phyloP scores from a whole-genome alignment of 2,888 invertebrate species.

The Deroplatys truncata region DNA sequence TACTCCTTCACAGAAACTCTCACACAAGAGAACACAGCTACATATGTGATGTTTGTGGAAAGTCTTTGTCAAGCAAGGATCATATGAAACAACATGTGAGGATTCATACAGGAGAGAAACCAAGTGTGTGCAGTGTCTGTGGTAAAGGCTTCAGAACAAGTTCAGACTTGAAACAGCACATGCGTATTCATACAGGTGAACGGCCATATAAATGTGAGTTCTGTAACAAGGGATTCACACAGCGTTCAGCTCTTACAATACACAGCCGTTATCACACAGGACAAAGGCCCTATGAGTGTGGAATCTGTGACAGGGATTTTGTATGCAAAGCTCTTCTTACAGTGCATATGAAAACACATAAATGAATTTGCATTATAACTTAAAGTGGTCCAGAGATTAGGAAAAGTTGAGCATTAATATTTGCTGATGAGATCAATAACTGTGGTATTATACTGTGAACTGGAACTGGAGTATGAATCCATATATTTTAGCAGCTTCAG shows the following conservation, averaged over 20 bases:
- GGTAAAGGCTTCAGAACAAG: slow-evolving; percentile 41
- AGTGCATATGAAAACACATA: slow-evolving; percentile 38
- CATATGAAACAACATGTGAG: slow-evolving; percentile 35
- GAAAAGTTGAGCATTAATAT: not conserved
- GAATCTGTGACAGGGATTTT: slow-evolving; percentile 45
- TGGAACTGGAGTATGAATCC: no score
- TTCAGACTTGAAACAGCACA: slow-evolving; percentile 46
- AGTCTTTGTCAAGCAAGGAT: slow-evolving; percentile 32
- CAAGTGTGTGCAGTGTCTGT: slow-evolving; percentile 35
- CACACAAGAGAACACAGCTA: slow-evolving; percentile 21
- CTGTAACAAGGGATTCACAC: slow-evolving; percentile 51
- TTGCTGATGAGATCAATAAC: no score
- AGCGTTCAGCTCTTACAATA: slow-evolving; percentile 50
- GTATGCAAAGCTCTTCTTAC: slow-evolving; percentile 47
- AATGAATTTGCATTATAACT: not conserved
- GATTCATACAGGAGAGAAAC: slow-evolving; percentile 36
- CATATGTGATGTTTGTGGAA: slow-evolving; percentile 29
- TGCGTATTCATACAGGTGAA: slow-evolving; percentile 48
- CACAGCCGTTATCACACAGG: slow-evolving; percentile 50
- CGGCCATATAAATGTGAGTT: slow-evolving; percentile 49
- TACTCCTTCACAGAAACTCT: slow-evolving; percentile 14
- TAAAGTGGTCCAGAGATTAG: not conserved
- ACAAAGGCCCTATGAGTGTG: slow-evolving; percentile 46
- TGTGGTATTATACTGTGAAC: no score
- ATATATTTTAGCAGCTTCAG: not conserved